Evolutionary conservation across 2,113 vertebrate genomes (phyloP), one percentile per base, ranked within the genome.

Genomic region (Haliaeetus leucogaster): DNA sequence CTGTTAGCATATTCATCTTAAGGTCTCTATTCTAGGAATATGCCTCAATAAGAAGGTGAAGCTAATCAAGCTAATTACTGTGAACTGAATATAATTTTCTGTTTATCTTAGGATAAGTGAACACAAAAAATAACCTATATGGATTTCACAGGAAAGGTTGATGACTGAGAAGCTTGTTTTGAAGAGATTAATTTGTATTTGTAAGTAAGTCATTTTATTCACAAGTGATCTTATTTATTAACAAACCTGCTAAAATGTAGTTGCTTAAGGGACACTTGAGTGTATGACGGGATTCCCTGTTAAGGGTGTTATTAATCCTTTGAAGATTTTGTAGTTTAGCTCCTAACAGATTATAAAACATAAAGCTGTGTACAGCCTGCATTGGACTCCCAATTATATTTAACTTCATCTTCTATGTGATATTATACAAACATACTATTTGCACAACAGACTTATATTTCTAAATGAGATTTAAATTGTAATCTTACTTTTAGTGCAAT

Each of bases 131-230:
- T 40, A 43, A 34, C 20, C 62, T 73, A 26, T 77, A 48, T n/a
- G 61, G 22, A 58, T 92, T 92, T 76, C 71, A 74, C n/a, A 77
- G 36, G 29, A 85, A 86, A 93, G 7, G 5, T 13, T 90, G 30
- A 17, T 62, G 50, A 68, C 10, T 76, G 58, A 78, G 72, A n/a
- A 94, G 11, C 10, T 92, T 93, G 30, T 59, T 97, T 95, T 68
- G 34, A 91, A 59, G 61, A 86, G 10, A 81, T 52, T 78, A 34
- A 74, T 93, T 89, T 94, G 18, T 74, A 83, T 90, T 94, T 88
- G 7, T 82, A 95, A 97, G 90, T 85, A 93, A 77, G 30, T 62
- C 63, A 79, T 92, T 90, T 95, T 86, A 76, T 85, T 93, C 47
- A 94, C 18, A 53, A 50, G 40, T 86, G 6, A 40, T 66, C 88